Conservation (phyloP, 2,888 invertebrate species). For the Drosophila kuntzei region DNA sequence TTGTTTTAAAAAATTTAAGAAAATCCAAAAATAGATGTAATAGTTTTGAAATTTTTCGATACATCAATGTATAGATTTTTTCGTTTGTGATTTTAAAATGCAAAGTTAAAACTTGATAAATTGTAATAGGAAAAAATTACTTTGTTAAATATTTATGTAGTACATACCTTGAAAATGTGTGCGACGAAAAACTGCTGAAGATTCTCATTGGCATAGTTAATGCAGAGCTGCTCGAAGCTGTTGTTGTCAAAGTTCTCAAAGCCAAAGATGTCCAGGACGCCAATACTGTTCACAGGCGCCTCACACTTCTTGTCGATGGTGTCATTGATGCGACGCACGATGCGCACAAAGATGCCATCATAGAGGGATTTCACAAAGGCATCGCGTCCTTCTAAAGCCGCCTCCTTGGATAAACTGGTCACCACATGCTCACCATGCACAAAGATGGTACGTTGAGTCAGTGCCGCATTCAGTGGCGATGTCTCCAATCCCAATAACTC, state of each 20-base stretch:
- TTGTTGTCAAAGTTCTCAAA: slow-evolving; percentile 97
- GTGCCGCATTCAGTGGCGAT: slow-evolving; percentile 90
- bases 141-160: not conserved
- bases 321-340: slow-evolving; percentile 95
- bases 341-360: slow-evolving; percentile 94
- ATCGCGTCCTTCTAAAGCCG: slow-evolving; percentile 94
- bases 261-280: slow-evolving; percentile 98
- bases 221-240: slow-evolving; percentile 98
- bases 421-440: slow-evolving; percentile 93
- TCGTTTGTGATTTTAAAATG: no score
- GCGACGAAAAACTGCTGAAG: slow-evolving; percentile 98
- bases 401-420: slow-evolving; percentile 90
- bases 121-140: no score
- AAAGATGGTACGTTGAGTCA: slow-evolving; percentile 94
- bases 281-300: slow-evolving; percentile 90
- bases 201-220: slow-evolving; percentile 98
- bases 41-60: no score
- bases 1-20: no score
- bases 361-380: slow-evolving; percentile 97
- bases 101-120: no score
- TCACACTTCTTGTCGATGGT: slow-evolving; percentile 89
- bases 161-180: slow-evolving; percentile 93
- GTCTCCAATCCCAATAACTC: slow-evolving; percentile 90
- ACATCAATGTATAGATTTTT: no score
- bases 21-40: no score